A percentile compares a stretch with the other conserved stretches of the same genome.
phyloP scores from a whole-genome alignment of 2,113 vertebrate genomes.

The Sinocyclocheilus grahami region DNA sequence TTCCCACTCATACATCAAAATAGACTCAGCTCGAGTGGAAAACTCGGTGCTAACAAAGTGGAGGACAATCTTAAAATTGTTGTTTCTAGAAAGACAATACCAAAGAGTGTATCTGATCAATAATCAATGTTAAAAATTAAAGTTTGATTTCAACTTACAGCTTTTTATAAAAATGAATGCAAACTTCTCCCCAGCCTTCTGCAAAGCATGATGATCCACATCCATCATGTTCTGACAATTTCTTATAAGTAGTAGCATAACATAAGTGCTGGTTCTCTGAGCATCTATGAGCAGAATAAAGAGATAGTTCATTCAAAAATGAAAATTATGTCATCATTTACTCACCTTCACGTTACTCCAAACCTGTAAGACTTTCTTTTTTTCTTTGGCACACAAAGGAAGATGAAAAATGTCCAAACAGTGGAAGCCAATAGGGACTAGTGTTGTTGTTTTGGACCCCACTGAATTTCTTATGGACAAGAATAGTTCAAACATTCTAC shows the following conservation, averaged over 20 bases:
- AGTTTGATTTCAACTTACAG: neutral
- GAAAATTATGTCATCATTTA: neutral
- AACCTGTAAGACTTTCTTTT: too few species aligned
- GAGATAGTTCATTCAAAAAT: slow-evolving; percentile 1
- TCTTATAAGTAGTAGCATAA: neutral
- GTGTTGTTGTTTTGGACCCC: neutral
- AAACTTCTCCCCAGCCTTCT: neutral
- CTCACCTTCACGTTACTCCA: neutral
- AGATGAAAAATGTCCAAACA: neutral
- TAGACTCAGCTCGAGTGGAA: neutral
- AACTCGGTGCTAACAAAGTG: neutral
- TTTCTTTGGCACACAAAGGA: neutral
- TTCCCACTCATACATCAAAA: slow-evolving; percentile 56
- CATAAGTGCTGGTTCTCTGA: slow-evolving; percentile 12
- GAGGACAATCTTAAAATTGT: neutral
- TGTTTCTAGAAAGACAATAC: neutral
- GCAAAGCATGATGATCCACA: neutral
- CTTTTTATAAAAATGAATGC: neutral
- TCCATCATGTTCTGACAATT: slow-evolving; percentile 18
- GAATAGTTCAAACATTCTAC: too few species aligned
- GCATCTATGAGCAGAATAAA: neutral
- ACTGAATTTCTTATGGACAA: neutral
- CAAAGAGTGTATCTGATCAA: neutral
- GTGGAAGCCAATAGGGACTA: neutral
- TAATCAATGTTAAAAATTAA: neutral